Evolutionary conservation across 1,140 invertebrate species (phyloP).

Genomic region (Halictus rubicundus): DNA sequence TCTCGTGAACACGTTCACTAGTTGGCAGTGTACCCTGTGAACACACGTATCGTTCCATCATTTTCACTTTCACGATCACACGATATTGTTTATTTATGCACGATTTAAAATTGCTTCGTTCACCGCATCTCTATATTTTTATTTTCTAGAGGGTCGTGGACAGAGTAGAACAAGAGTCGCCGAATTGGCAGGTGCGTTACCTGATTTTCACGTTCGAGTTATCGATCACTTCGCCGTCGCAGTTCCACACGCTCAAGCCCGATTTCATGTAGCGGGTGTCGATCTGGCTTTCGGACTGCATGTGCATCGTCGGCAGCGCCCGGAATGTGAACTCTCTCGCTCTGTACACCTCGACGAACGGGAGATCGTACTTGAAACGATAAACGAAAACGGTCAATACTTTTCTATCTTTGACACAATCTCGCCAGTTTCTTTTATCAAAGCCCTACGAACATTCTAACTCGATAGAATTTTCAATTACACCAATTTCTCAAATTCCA

Average conservation of each 20-base stretch:
- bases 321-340: constrained; percentile 88
- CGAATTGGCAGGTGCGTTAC: constrained; percentile 71
- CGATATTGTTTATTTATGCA: too few species aligned
- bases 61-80: too few species aligned
- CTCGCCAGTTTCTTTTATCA: too few species aligned
- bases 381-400: background rate
- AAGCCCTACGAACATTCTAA: too few species aligned
- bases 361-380: constrained; percentile 84
- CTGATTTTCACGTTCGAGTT: constrained; percentile 86
- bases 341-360: constrained; percentile 89
- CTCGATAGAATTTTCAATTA: too few species aligned
- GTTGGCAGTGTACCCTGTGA: constrained; percentile 82
- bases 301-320: constrained; percentile 75
- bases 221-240: constrained; percentile 90
- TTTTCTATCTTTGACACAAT: too few species aligned
- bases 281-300: constrained; percentile 63
- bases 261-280: constrained; percentile 70
- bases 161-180: background rate
- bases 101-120: too few species aligned
- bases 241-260: constrained; percentile 88
- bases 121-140: too few species aligned
- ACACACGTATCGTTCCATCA: background rate
- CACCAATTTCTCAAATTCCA: too few species aligned
- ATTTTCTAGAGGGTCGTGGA: too few species aligned
- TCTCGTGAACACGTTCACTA: constrained; percentile 82